Conservation (phyloP, 1,140 invertebrate genomes). For the Theocolax elegans region DNA sequence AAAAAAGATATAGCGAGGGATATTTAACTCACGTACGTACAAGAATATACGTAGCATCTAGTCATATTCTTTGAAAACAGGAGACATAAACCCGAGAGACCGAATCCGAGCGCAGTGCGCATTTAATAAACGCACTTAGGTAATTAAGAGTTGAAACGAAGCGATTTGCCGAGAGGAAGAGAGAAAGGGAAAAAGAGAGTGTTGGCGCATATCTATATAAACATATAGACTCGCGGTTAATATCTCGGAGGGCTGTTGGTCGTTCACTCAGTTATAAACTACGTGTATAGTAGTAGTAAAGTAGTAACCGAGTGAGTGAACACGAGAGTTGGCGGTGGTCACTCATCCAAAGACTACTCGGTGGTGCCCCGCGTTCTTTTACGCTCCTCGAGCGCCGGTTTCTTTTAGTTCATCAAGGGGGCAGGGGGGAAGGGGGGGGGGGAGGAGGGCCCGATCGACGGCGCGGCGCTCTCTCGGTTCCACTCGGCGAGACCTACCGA, state of each 20-base stretch:
- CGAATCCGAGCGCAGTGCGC: conserved; percentile 17
- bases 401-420: no score
- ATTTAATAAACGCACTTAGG: conserved; percentile 25
- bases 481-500: conserved; percentile 18
- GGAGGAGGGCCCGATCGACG: not conserved
- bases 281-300: conserved; percentile 20
- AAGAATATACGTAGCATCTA: no score
- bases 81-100: no score
- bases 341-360: conserved; percentile 29
- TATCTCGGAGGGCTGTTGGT: no score
- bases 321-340: conserved; percentile 29
- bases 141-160: conserved; percentile 31
- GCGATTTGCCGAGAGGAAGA: conserved; percentile 18
- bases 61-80: no score
- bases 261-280: no score
- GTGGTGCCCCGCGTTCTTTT: conserved; percentile 8
- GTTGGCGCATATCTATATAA: not conserved
- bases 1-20: no score
- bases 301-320: conserved; percentile 30
- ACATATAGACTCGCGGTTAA: no score
- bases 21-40: no score
- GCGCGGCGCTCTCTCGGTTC: conserved; percentile 15
- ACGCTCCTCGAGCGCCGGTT: conserved; percentile 3
- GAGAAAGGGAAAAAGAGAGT: no score
- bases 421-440: not conserved